Conservation (phyloP, 2,113 vertebrate species). For the Trichomycterus rosablanca region DNA sequence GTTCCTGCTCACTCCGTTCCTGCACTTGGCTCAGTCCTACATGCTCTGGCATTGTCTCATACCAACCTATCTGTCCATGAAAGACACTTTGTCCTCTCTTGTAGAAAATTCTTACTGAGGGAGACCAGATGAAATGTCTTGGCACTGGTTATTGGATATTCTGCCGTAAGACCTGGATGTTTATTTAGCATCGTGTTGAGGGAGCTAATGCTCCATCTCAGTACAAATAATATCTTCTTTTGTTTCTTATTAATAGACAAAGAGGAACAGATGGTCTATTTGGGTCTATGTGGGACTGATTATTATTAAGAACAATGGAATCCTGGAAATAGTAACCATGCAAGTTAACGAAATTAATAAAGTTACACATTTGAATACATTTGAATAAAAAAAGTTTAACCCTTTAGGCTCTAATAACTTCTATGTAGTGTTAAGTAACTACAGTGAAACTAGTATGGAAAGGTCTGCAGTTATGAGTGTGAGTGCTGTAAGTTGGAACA, state of each 20-base stretch:
- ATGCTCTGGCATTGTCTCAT: slow-evolving; percentile 57
- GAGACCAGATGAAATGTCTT: slow-evolving; percentile 36
- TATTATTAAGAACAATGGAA: no score
- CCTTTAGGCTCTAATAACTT: no score
- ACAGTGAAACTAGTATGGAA: no score
- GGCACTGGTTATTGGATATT: slow-evolving; percentile 43
- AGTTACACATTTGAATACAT: no score
- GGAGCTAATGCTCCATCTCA: not conserved
- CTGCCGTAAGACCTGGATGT: slow-evolving; percentile 47
- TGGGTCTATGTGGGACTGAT: no score
- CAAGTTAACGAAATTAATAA: no score
- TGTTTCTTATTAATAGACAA: slow-evolving; percentile 3
- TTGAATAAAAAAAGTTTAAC: no score
- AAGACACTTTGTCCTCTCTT: slow-evolving; percentile 58
- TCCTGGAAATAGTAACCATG: no score
- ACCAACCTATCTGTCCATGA: slow-evolving; percentile 37
- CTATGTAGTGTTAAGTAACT: no score
- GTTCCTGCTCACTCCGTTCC: slow-evolving; percentile 66
- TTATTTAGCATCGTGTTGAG: slow-evolving; percentile 14
- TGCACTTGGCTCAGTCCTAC: slow-evolving; percentile 57
- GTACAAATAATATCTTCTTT: slow-evolving; percentile 3
- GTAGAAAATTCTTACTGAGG: slow-evolving; percentile 5
- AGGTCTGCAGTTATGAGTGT: no score
- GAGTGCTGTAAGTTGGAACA: no score
- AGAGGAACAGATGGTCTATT: not conserved